Evolutionary conservation across 2,888 invertebrate species (phyloP).

Genomic region (Melinaea marsaeus): DNA sequence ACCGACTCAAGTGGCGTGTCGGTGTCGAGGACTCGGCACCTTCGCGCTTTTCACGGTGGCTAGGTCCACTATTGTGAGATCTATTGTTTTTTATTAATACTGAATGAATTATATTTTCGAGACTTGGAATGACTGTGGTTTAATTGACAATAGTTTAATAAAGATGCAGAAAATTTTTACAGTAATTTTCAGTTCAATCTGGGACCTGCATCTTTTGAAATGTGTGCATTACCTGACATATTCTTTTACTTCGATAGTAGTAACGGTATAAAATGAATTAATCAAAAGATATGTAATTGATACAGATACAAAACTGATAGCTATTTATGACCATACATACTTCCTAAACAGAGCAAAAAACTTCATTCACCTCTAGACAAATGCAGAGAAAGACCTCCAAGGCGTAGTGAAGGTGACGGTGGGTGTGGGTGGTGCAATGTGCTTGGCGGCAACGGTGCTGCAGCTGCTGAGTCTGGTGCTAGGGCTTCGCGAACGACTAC

Average conservation of each 20-base stretch:
- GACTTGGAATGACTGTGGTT: too few species aligned
- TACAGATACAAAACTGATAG: too few species aligned
- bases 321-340: too few species aligned
- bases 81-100: neutral
- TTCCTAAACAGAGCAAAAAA: neutral
- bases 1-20: slow-evolving; percentile 55
- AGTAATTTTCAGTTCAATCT: too few species aligned
- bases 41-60: slow-evolving; percentile 63
- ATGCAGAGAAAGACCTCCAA: slow-evolving; percentile 61
- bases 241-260: too few species aligned
- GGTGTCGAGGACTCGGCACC: slow-evolving; percentile 64
- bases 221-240: too few species aligned
- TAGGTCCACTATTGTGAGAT: slow-evolving; percentile 60
- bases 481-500: slow-evolving; percentile 49
- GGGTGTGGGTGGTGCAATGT: slow-evolving; percentile 64
- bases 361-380: slow-evolving; percentile 46
- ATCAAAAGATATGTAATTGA: too few species aligned
- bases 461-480: slow-evolving; percentile 57
- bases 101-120: neutral
- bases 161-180: too few species aligned
- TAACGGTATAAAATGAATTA: too few species aligned
- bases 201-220: too few species aligned
- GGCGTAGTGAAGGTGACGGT: slow-evolving; percentile 64
- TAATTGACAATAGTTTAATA: too few species aligned
- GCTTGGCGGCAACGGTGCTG: slow-evolving; percentile 57